Base-by-base conservation (phyloP, 2,888 invertebrate species). In the Pandemis corylana region DNA sequence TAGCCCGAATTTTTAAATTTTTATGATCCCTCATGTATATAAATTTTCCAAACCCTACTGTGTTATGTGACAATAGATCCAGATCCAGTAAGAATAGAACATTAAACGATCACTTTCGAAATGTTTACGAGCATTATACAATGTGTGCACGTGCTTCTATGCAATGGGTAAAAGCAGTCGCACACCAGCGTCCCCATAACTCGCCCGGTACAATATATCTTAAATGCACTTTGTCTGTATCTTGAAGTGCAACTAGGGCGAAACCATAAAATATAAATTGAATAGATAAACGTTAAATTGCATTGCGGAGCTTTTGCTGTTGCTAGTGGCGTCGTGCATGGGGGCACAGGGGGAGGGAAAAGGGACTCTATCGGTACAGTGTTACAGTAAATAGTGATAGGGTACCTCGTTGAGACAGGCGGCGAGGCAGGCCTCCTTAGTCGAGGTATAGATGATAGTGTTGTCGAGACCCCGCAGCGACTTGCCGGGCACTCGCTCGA, bases 401-500 rank as follows among this genome's bases (percentile, higher is more conserved):
- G 28, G 41, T 41, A 97, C 97, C 96, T 99, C 98, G 88, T 98
- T 98, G 71, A 98, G 95, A 88, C 98, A 99, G 59, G 98, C 98
- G 42, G 98, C 97, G 44, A 98, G 95, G 86, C 98, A 99, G 76
- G 98, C 98, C 94, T 98, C 98, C 90, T 98, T 98, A 75, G 98
- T 98, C 66, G 98, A 98, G 1, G 98, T 98, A 90, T 98, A 98
- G 89, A 98, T 98, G 77, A 98, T 95, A 53, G 98, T 98, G 86
- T 98, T 98, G 94, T 98, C 98, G 83, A 98, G 95, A 0, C 98
- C 98, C 56, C 98, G 96, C 76, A 98, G 97, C 92, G 98, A 97
- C 91, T 98, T 98, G 89, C 98, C 98, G 5, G 98, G 98, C 61
- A 98, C 97, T 65, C 98, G 95, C 90, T 99, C 98, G 90, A 99